Percentiles rank a stretch among this genome's conserved stretches.
Evolutionary conservation across 1,140 invertebrate genomes (phyloP).

Genomic region (Ditylenchus dipsaci): DNA sequence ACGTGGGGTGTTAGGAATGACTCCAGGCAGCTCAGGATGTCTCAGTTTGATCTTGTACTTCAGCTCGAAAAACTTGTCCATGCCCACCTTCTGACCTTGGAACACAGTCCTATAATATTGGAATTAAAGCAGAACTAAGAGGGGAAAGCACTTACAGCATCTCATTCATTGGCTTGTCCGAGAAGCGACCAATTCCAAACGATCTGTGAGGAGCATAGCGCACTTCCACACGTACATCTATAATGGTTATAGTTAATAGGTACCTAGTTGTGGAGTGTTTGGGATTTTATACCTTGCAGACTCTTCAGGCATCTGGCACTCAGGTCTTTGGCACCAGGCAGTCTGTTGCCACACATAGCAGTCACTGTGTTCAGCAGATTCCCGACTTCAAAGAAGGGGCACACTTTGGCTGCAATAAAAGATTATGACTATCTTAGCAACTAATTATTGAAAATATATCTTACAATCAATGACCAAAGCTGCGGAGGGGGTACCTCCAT

Average conservation of each 20-base stretch:
- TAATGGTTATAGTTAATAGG: background rate
- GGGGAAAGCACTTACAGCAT: background rate
- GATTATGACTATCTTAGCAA: too few species aligned
- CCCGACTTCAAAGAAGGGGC: too few species aligned
- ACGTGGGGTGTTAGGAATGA: constrained; percentile 32
- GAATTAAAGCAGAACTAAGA: background rate
- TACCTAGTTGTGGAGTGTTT: too few species aligned
- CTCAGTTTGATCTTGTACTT: constrained; percentile 18
- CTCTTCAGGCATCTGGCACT: background rate
- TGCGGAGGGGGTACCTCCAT: constrained; percentile 9
- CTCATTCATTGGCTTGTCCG: background rate
- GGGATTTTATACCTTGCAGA: constrained; percentile 6
- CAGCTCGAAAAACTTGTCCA: background rate
- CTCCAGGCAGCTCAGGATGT: constrained; percentile 23
- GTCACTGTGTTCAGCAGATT: too few species aligned
- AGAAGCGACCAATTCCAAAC: constrained; percentile 7
- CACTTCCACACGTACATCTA: constrained; percentile 15
- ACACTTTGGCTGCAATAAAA: too few species aligned
- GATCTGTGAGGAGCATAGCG: background rate
- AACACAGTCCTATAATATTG: background rate
- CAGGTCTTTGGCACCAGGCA: too few species aligned
- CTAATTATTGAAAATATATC: too few species aligned
- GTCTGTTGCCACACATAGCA: too few species aligned
- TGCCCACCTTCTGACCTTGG: background rate
- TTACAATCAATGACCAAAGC: constrained; percentile 25